phyloP scores from a whole-genome alignment of 2,888 invertebrate species.

The Micropterix aruncella region DNA sequence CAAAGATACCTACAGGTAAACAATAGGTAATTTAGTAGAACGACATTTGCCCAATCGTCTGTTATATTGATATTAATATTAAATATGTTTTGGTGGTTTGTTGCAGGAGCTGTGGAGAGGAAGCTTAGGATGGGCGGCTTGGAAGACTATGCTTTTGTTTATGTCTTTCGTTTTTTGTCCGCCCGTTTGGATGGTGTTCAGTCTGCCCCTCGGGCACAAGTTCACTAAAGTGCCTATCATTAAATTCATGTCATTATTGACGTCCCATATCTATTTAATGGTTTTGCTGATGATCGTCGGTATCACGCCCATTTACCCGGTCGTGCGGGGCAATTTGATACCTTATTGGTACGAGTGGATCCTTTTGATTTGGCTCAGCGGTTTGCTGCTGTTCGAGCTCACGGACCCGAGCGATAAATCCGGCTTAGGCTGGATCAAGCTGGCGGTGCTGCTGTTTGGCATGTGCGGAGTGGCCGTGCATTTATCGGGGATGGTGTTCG shows the following conservation, averaged over 20 bases:
- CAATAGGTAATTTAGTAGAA: constrained; percentile 34
- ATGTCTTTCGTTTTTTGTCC: constrained; percentile 88
- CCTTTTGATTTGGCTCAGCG: constrained; percentile 87
- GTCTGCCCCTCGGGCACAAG: constrained; percentile 87
- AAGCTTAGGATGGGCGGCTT: constrained; percentile 89
- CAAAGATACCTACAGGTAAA: constrained; percentile 89
- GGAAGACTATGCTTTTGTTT: constrained; percentile 88
- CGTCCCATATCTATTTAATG: constrained; percentile 97
- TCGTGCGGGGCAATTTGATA: constrained; percentile 61
- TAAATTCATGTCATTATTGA: constrained; percentile 98
- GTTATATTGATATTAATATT: neutral
- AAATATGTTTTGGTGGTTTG: constrained; percentile 10
- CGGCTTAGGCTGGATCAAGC: constrained; percentile 88
- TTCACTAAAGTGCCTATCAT: constrained; percentile 98
- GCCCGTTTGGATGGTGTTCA: constrained; percentile 91
- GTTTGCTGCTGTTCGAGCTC: constrained; percentile 86
- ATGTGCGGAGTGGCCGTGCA: constrained; percentile 87
- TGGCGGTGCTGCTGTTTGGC: constrained; percentile 74
- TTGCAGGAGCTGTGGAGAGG: constrained; percentile 95
- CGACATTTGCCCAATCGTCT: no score
- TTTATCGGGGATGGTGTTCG: constrained; percentile 61
- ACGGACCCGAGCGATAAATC: constrained; percentile 97
- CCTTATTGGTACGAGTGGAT: constrained; percentile 97
- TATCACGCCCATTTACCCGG: constrained; percentile 76
- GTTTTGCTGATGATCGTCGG: constrained; percentile 80